Evolutionary conservation across 2,113 vertebrate genomes (phyloP).

Genomic region (Microtus oregoni): DNA sequence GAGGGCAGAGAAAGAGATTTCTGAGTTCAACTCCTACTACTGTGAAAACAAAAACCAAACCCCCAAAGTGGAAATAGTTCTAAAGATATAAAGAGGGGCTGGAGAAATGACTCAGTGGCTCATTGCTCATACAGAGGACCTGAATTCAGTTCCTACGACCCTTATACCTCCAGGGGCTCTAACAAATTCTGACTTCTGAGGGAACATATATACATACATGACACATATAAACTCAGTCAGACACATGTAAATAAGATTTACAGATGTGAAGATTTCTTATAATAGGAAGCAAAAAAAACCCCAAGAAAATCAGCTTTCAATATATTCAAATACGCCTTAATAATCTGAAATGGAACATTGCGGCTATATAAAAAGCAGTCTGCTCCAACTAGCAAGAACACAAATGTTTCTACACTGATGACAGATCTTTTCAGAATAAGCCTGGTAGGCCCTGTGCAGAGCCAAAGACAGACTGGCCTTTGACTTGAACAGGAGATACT

Average conservation of each 20-base stretch:
- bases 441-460: neutral
- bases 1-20: no score
- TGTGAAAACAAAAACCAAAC: neutral
- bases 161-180: neutral
- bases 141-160: neutral
- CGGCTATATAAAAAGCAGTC: neutral
- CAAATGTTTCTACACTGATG: neutral
- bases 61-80: neutral
- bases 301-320: slow-evolving; percentile 33
- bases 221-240: neutral
- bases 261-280: neutral
- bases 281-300: slow-evolving; percentile 8
- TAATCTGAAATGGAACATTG: neutral
- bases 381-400: neutral
- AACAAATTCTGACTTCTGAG: neutral
- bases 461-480: neutral
- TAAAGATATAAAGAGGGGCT: slow-evolving; percentile 1
- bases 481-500: neutral
- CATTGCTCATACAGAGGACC: neutral
- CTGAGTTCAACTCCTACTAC: neutral
- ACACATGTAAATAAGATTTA: neutral
- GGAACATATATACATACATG: neutral
- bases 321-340: slow-evolving; percentile 5
- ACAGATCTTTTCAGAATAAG: slow-evolving; percentile 45
- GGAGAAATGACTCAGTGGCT: neutral